phyloP scores from a whole-genome alignment of 92 coral and sea anemone genomes.

The Epizoanthus stellaris region DNA sequence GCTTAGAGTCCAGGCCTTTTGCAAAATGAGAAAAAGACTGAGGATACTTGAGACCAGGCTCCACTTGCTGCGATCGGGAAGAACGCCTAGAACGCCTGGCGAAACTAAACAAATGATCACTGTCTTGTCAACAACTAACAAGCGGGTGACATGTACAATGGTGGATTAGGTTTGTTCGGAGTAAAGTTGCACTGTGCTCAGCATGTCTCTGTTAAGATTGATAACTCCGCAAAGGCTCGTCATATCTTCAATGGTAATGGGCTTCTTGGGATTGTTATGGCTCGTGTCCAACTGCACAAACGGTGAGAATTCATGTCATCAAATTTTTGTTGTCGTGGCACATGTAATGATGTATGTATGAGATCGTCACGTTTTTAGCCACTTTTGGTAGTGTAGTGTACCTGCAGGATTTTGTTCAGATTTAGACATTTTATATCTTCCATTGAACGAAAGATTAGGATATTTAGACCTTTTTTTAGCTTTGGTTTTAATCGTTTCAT shows the following conservation, averaged over 20 bases:
- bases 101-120: conserved; percentile 28
- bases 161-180: not conserved
- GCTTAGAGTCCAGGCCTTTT: conserved; percentile 19
- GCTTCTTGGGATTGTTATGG: conserved; percentile 70
- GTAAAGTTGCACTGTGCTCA: not conserved
- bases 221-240: conserved; percentile 67
- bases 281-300: conserved; percentile 59
- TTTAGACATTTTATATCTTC: too few relatives aligned
- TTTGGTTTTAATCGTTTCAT: too few relatives aligned
- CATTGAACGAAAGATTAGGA: too few relatives aligned
- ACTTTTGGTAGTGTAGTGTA: too few relatives aligned
- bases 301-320: conserved; percentile 32
- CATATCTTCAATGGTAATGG: conserved; percentile 48
- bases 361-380: too few relatives aligned
- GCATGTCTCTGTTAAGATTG: conserved; percentile 19
- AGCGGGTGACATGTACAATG: conserved; percentile 19
- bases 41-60: conserved; percentile 9
- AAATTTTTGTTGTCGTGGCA: conserved; percentile 1
- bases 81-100: conserved; percentile 59
- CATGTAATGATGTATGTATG: too few relatives aligned
- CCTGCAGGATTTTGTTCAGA: too few relatives aligned
- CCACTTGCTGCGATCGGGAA: conserved; percentile 1
- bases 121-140: not conserved
- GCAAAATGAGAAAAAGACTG: too few relatives aligned
- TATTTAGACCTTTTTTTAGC: too few relatives aligned